Base-by-base conservation (phyloP, 2,797 vertebrate genomes). In the Rhynchonycteris naso region DNA sequence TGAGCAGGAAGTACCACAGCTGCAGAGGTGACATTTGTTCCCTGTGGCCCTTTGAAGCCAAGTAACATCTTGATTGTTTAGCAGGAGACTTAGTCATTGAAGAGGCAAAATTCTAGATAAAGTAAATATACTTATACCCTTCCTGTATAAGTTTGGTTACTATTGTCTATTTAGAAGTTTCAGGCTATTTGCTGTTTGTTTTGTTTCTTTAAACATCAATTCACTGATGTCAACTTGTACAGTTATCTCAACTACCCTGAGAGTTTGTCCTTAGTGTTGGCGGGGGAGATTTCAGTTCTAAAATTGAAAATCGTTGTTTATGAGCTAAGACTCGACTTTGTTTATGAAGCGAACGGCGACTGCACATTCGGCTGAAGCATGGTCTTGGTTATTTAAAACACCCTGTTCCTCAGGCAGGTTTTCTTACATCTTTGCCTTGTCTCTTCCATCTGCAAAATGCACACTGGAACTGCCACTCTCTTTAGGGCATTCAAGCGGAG, bases 1-100 rank as follows among this genome's bases (percentile, higher is more conserved):
- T 95, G 93, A 98, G 96, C 4, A 95, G 97, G 97, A 97, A 98
- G 88, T 96, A 84, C 13, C 87, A 97, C 97, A 98, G 97, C 97
- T 98, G 97, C 50, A 0, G 52, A 33, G 83, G 97, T 98, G 97
- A 98, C 97, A 97, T 98, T 98, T 98, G 98, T 98, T 98, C 98
- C 97, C 61, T 0, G 7, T 82, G 96, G 96, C 95, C 93, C 96
- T 96, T 72, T 72, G 66, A 90, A 98, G 95, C 97, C 96, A 95
- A 97, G 96, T 87, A 96, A 95, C 89, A 74, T 98, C 97, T 97
- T 97, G 95, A 96, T 98, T 97, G 97, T 98, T 98, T 96, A 93
- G 86, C 97, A 96, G 96, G 85, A 94, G 96, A 88, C 33, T 93
- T 85, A 76, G 33, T 30, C 76, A 96, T 96, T 66, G 21, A 92